phyloP scores from a whole-genome alignment of 2,888 invertebrate species.

The Oeneis ivallda region DNA sequence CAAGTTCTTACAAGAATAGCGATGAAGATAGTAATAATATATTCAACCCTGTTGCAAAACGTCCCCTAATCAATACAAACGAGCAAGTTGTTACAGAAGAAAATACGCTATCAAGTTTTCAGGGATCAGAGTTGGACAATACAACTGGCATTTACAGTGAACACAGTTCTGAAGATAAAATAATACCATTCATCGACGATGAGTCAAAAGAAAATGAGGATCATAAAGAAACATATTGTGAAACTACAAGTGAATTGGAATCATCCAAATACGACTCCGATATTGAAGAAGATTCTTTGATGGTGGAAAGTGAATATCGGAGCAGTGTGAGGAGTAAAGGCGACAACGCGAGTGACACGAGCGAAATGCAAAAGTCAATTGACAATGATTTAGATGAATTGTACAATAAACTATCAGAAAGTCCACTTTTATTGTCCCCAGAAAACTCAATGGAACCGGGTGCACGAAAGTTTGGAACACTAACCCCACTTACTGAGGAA shows the following conservation, averaged over 20 bases:
- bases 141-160: constrained; percentile 42
- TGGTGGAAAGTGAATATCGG: constrained; percentile 43
- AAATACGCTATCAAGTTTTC: constrained; percentile 56
- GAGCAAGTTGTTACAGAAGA: constrained; percentile 43
- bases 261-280: constrained; percentile 51
- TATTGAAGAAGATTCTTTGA: constrained; percentile 69
- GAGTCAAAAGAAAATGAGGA: constrained; percentile 48
- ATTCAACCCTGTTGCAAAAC: not conserved
- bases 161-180: constrained; percentile 33
- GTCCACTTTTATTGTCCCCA: constrained; percentile 20
- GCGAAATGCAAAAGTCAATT: constrained; percentile 54
- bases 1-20: too few species aligned
- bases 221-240: constrained; percentile 44
- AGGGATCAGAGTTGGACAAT: constrained; percentile 49
- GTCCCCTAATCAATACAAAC: constrained; percentile 24
- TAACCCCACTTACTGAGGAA: constrained; percentile 72
- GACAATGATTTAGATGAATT: constrained; percentile 64
- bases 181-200: constrained; percentile 43
- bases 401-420: constrained; percentile 54
- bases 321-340: constrained; percentile 30
- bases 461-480: constrained; percentile 47
- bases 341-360: constrained; percentile 48
- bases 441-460: constrained; percentile 41
- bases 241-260: constrained; percentile 48
- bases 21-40: not conserved